Evolutionary conservation across 2,113 vertebrate genomes (phyloP).

Genomic region (Mixornis gularis): DNA sequence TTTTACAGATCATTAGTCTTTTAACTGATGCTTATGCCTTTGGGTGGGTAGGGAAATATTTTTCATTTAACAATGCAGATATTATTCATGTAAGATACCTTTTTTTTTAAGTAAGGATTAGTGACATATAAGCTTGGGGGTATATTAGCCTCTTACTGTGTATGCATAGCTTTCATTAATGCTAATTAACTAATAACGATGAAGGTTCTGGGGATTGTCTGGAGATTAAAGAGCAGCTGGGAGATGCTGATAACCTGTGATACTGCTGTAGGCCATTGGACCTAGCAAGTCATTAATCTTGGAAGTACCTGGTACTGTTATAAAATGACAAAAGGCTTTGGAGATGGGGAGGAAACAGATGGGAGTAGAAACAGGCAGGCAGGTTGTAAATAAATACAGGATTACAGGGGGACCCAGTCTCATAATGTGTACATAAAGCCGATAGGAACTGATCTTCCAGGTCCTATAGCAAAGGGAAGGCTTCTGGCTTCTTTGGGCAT

Average conservation of each 20-base stretch:
- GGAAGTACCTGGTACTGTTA: slow-evolving; percentile 54
- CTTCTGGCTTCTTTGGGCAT: neutral
- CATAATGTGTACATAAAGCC: neutral
- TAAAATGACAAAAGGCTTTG: slow-evolving; percentile 30
- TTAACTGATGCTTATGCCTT: neutral
- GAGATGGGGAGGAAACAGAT: neutral
- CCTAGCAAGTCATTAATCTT: slow-evolving; percentile 60
- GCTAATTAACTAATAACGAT: slow-evolving; percentile 48
- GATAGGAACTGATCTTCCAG: neutral
- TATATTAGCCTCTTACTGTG: slow-evolving; percentile 1
- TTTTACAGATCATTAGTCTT: slow-evolving; percentile 15
- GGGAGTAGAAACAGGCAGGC: neutral
- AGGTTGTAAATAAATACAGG: neutral
- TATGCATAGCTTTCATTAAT: slow-evolving; percentile 36
- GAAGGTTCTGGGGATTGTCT: slow-evolving; percentile 48
- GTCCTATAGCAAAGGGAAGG: neutral
- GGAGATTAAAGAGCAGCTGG: slow-evolving; percentile 65
- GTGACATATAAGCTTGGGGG: neutral
- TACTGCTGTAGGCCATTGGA: slow-evolving; percentile 53
- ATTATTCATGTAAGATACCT: neutral
- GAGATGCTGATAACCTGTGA: slow-evolving; percentile 69
- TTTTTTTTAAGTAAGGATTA: neutral
- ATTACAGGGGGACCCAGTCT: neutral
- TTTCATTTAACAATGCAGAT: neutral
- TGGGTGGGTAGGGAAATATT: neutral